Evolutionary conservation across 2,797 vertebrate genomes (phyloP).

Genomic region (Mormyrops attenuatus): DNA sequence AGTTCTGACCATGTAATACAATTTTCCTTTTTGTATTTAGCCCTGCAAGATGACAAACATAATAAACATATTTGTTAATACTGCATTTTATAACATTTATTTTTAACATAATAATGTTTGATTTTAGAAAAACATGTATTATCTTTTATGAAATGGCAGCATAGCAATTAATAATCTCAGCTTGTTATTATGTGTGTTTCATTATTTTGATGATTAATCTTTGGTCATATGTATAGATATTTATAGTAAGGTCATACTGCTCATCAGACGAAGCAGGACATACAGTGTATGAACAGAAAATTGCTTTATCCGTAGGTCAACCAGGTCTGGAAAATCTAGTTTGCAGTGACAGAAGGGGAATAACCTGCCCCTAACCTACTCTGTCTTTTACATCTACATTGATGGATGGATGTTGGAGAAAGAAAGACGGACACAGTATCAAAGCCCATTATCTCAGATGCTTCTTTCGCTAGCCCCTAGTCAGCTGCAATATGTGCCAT

Average conservation of each 20-base stretch:
- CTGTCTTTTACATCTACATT: conserved; percentile 41
- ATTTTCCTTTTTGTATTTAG: not conserved
- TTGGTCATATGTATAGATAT: conserved; percentile 6
- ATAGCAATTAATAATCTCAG: not conserved
- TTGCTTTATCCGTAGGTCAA: conserved; percentile 32
- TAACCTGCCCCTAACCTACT: conserved; percentile 33
- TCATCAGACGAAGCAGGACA: not conserved
- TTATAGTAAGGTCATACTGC: conserved; percentile 17
- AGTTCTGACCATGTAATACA: not conserved
- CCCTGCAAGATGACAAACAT: not conserved
- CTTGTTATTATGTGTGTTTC: not conserved
- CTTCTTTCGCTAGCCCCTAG: conserved; percentile 38
- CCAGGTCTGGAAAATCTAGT: conserved; percentile 32
- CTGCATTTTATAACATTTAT: conserved; percentile 10
- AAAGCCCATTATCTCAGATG: conserved; percentile 51
- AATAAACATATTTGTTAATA: not conserved
- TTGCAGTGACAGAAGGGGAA: conserved; percentile 31
- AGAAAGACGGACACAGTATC: conserved; percentile 42
- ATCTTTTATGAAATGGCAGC: not conserved
- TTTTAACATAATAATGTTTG: not conserved
- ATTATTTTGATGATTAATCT: not conserved
- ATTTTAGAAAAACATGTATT: not conserved
- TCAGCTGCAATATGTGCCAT: conserved; percentile 47
- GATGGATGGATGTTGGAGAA: conserved; percentile 48
- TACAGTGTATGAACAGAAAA: conserved; percentile 20